A percentile compares a stretch with the other conserved stretches of the same genome.
Conservation (phyloP, 2,797 vertebrate genomes). For the Clarias pachynema region DNA sequence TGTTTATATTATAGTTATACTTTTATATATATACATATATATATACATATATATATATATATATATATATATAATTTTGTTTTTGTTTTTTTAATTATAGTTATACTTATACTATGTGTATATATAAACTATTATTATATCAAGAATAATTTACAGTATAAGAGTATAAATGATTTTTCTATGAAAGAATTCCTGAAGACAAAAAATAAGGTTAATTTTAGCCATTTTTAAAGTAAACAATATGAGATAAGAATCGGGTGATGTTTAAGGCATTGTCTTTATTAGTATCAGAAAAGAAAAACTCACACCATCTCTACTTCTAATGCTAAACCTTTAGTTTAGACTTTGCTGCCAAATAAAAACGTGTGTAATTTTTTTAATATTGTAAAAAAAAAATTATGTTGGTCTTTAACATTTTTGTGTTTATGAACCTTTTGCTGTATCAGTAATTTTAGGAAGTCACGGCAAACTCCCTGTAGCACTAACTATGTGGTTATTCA, state of each 20-base stretch:
- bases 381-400: too few relatives aligned
- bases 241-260: background rate
- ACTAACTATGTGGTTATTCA: conserved; percentile 4
- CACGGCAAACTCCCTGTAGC: background rate
- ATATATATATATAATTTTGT: background rate
- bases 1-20: background rate
- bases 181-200: background rate
- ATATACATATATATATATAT: too few relatives aligned
- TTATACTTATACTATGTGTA: background rate
- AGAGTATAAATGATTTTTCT: too few relatives aligned
- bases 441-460: background rate
- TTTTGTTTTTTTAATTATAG: background rate
- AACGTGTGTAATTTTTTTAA: too few relatives aligned
- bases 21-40: too few relatives aligned
- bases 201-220: background rate
- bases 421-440: background rate
- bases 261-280: background rate
- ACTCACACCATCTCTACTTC: background rate
- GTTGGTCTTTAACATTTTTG: background rate
- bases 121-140: too few relatives aligned
- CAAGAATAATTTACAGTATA: too few relatives aligned
- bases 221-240: background rate
- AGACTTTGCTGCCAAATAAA: background rate
- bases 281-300: background rate
- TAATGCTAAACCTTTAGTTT: background rate